These are phyloP conservation scores for Camponotus fellah DNA, from an alignment of 2,888 invertebrate species.

Conservation along the genomic window DNA sequence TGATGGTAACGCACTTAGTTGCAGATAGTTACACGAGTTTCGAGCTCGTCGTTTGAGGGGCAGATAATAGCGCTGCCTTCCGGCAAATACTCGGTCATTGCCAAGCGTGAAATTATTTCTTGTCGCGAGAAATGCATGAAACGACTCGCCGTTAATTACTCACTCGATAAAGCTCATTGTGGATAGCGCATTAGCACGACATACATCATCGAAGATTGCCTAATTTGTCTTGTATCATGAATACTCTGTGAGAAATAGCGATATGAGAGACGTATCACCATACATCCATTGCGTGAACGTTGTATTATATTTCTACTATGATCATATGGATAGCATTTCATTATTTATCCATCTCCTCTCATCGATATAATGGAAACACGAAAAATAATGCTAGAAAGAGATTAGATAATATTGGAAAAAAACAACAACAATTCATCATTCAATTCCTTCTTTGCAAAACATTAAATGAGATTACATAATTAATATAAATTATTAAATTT, in stretches of 20 bases:
- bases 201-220: constrained; percentile 1
- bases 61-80: constrained; percentile 2
- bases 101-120: constrained; percentile 48
- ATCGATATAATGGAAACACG: background rate
- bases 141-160: constrained; percentile 23
- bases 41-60: background rate
- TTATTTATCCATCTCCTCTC: background rate
- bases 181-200: constrained; percentile 22
- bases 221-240: constrained; percentile 28
- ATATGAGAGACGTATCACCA: background rate
- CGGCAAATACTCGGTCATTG: constrained; percentile 27
- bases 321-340: constrained; percentile 2
- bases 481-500: background rate
- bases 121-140: constrained; percentile 21
- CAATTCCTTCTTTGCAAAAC: background rate
- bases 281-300: background rate
- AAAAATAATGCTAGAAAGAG: background rate
- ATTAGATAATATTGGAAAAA: background rate
- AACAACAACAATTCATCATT: background rate
- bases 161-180: constrained; percentile 15
- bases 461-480: background rate
- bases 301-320: background rate
- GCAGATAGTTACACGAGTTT: constrained; percentile 35
- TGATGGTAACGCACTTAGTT: constrained; percentile 21
- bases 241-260: background rate